Evolutionary conservation across 2,797 vertebrate species (phyloP), one percentile per base, ranked within the genome.

Genomic region (Florisuga fusca): DNA sequence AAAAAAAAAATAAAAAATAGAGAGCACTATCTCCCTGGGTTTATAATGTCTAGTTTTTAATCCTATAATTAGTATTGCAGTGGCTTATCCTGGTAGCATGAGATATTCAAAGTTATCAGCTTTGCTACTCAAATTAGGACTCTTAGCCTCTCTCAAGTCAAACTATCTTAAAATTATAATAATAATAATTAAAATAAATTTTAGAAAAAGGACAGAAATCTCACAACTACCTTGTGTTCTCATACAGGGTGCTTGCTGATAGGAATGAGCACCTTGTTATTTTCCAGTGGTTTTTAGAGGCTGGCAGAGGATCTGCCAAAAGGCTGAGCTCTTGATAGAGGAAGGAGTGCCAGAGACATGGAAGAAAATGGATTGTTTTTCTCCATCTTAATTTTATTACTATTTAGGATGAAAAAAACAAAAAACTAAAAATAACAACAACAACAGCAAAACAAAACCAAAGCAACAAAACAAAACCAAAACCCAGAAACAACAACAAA

Each of bases 11-110:
- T 16, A 14, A 16, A 36, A 10, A 9, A 38, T 12, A 33, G 10
- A 36, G 12, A 67, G 26, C 43, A 23, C 26, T 80, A 34, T 72
- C 72, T 93, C 50, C 41, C 57, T 13, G n/a, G 38, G 36, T 87
- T 90, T 82, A 80, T 53, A 78, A 81, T n/a, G 69, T 83, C 71
- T 84, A 45, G 54, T 8, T 85, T 81, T 94, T 87, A 95, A 93
- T 93, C 72, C 76, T 85, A 34, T 90, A 94, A 94, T 94, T 94
- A 93, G 54, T 61, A 95, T 77, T 85, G 61, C 73, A 82, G 68
- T 83, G 66, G 45, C 36, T 95, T 93, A 89, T 84, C 54, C 81
- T 93, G 75, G 78, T 51, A 83, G 50, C 34, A 66, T 21, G 62
- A 91, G 84, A 94, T 89, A 93, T 55, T 72, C 61, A 62, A 66